phyloP scores from a whole-genome alignment of 2,797 vertebrate species.

The Cottoperca gobio region DNA sequence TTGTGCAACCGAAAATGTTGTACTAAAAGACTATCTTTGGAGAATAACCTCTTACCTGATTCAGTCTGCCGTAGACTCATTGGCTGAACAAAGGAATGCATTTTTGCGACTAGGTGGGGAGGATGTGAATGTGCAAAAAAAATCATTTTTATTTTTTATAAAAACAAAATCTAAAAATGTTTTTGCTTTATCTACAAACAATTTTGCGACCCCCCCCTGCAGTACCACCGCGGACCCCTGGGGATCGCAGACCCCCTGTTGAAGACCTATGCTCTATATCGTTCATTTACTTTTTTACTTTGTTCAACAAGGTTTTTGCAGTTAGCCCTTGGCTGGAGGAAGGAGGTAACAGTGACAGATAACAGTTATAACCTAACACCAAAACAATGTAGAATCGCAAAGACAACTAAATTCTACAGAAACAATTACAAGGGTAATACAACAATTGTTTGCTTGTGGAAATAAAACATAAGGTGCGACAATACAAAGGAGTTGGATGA shows the following conservation, averaged over 20 bases:
- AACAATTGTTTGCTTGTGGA: slow-evolving; percentile 27
- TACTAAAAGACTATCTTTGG: neutral
- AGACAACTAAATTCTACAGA: neutral
- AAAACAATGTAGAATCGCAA: neutral
- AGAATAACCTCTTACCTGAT: neutral
- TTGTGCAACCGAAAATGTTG: neutral
- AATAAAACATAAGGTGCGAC: neutral
- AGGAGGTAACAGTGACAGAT: neutral
- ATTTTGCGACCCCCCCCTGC: too few relatives aligned
- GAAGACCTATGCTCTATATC: too few relatives aligned
- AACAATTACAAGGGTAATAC: neutral
- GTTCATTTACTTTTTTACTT: neutral
- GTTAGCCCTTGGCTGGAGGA: neutral
- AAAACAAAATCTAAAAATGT: too few relatives aligned
- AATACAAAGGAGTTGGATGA: slow-evolving; percentile 29
- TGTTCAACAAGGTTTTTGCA: neutral
- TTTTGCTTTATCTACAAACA: too few relatives aligned
- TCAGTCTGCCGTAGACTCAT: neutral
- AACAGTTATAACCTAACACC: neutral
- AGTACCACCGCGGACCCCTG: too few relatives aligned
- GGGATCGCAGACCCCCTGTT: too few relatives aligned
- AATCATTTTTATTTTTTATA: too few relatives aligned
- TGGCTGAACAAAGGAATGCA: neutral
- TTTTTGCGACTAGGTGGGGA: too few relatives aligned
- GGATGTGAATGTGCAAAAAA: too few relatives aligned